Conservation (phyloP, 2,797 vertebrate species). For the Centropyge bicolor region DNA sequence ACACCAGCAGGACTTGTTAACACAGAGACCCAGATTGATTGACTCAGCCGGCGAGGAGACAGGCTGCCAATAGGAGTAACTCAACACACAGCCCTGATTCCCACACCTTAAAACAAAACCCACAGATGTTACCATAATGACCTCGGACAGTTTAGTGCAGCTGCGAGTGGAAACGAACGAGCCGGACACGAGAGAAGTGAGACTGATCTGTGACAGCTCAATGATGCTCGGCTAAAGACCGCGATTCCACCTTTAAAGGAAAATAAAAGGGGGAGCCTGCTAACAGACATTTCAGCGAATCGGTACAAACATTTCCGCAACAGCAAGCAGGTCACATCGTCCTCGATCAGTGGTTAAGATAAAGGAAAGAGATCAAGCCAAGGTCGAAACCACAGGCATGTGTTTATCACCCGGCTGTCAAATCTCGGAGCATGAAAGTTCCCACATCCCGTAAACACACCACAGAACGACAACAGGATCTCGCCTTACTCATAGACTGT, state of each 20-base stretch:
- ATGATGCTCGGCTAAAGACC: slow-evolving; percentile 33
- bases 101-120: slow-evolving; percentile 48
- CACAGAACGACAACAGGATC: slow-evolving; percentile 1
- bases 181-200: slow-evolving; percentile 32
- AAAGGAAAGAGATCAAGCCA: background rate
- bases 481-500: too few species aligned
- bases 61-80: slow-evolving; percentile 68
- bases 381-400: background rate
- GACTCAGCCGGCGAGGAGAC: slow-evolving; percentile 62
- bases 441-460: slow-evolving; percentile 1
- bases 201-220: slow-evolving; percentile 39
- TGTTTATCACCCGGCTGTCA: background rate
- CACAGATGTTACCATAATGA: slow-evolving; percentile 50
- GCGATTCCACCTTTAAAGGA: slow-evolving; percentile 13
- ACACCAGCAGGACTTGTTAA: slow-evolving; percentile 52
- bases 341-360: background rate
- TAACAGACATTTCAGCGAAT: too few species aligned
- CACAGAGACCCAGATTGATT: slow-evolving; percentile 68
- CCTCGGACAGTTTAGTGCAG: slow-evolving; percentile 29
- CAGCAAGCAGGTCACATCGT: background rate
- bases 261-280: background rate
- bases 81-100: slow-evolving; percentile 39
- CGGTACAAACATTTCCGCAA: background rate
- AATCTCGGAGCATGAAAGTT: background rate
- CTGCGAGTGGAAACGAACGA: slow-evolving; percentile 29